Evolutionary conservation across 2,888 invertebrate genomes (phyloP).

Genomic region (Athalia rosae): DNA sequence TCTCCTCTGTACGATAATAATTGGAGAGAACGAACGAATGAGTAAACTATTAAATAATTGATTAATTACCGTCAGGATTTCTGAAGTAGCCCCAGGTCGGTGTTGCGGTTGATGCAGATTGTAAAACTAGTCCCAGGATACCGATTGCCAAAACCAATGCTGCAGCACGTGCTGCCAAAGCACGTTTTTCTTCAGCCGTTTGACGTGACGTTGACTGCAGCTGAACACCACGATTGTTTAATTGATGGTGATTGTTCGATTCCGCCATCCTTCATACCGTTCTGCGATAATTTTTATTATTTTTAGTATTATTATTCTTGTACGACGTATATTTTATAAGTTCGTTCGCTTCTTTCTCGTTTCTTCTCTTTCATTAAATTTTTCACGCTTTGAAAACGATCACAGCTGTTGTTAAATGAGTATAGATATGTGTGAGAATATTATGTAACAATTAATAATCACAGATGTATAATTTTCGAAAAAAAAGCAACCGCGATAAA

Average conservation of each 20-base stretch:
- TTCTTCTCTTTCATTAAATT: background rate
- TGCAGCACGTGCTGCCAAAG: conserved; percentile 72
- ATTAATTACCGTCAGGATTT: conserved; percentile 79
- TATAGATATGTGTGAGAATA: too few relatives aligned
- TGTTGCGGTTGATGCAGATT: conserved; percentile 88
- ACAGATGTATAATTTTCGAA: too few relatives aligned
- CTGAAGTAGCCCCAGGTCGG: conserved; percentile 92
- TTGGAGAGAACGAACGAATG: too few relatives aligned
- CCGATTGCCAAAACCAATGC: conserved; percentile 68
- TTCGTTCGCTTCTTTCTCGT: background rate
- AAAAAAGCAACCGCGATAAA: too few relatives aligned
- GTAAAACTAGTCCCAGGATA: conserved; percentile 80
- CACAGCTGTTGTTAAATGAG: too few relatives aligned
- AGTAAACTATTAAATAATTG: too few relatives aligned
- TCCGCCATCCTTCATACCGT: conserved; percentile 73
- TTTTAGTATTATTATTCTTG: background rate
- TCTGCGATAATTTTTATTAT: conserved; percentile 38
- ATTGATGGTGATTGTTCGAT: conserved; percentile 59
- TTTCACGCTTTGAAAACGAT: background rate
- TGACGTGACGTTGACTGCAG: conserved; percentile 63
- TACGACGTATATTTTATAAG: too few relatives aligned
- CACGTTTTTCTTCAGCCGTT: conserved; percentile 66
- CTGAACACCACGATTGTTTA: conserved; percentile 63
- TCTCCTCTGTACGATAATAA: too few relatives aligned
- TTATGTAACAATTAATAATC: too few relatives aligned